phyloP scores from a whole-genome alignment of 2,888 invertebrate genomes.

The Saturnia japonica region DNA sequence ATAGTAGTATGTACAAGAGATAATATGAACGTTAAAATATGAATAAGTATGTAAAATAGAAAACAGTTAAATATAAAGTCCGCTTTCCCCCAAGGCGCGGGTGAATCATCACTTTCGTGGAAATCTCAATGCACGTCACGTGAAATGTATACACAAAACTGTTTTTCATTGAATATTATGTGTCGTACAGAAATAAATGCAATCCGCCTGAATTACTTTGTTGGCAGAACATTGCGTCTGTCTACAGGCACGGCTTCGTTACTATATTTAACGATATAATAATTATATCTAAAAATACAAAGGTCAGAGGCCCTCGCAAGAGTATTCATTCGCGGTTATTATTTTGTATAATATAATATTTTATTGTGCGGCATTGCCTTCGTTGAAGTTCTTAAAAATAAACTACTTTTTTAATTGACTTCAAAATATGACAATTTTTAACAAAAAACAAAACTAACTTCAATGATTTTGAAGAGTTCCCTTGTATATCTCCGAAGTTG shows the following conservation, averaged over 20 bases:
- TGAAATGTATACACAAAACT: conserved; percentile 28
- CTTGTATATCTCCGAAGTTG: too few species aligned
- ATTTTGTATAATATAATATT: background rate
- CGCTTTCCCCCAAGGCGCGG: conserved; percentile 22
- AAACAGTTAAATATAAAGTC: conserved; percentile 31
- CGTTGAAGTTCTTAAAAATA: background rate
- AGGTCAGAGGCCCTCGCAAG: background rate
- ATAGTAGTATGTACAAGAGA: background rate
- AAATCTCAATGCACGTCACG: conserved; percentile 26
- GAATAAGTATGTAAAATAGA: conserved; percentile 28
- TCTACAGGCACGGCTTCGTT: background rate
- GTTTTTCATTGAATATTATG: conserved; percentile 31
- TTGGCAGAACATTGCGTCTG: background rate
- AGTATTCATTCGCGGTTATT: background rate
- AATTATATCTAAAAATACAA: conserved; percentile 8
- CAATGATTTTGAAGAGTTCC: too few species aligned
- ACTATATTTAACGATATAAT: conserved; percentile 1
- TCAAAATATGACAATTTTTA: background rate
- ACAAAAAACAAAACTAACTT: too few species aligned
- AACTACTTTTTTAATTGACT: background rate
- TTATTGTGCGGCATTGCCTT: background rate
- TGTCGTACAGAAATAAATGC: conserved; percentile 28
- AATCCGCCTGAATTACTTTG: conserved; percentile 14
- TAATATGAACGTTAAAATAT: background rate
- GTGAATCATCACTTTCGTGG: conserved; percentile 28